Conservation (phyloP, 1,140 invertebrate genomes). For the Diplogasteroides magnus region DNA sequence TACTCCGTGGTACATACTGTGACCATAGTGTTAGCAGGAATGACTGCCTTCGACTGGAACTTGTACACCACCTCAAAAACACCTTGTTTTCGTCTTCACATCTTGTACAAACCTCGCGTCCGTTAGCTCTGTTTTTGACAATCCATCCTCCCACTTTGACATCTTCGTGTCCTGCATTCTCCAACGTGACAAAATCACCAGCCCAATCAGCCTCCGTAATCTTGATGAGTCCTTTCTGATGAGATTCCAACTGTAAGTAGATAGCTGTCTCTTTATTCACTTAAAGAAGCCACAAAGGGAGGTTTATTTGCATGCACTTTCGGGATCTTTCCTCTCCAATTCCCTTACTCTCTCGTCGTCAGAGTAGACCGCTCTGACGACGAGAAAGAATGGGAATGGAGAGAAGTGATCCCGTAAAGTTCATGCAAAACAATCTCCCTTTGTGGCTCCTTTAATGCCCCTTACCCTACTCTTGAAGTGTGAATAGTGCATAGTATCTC, state of each 20-base stretch:
- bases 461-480: background rate
- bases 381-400: too few relatives aligned
- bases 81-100: background rate
- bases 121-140: background rate
- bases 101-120: background rate
- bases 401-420: too few relatives aligned
- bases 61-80: background rate
- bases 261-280: background rate
- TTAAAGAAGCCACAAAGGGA: too few relatives aligned
- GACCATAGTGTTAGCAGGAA: background rate
- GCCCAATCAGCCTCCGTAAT: background rate
- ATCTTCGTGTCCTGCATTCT: background rate
- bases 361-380: too few relatives aligned
- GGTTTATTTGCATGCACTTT: too few relatives aligned
- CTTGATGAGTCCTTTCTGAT: background rate
- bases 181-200: background rate
- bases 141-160: background rate
- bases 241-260: background rate
- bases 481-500: background rate
- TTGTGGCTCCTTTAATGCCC: too few relatives aligned
- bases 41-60: background rate
- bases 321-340: too few relatives aligned
- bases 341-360: too few relatives aligned
- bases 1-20: background rate
- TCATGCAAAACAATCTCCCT: too few relatives aligned